phyloP scores from a whole-genome alignment of 1,140 invertebrate genomes.

The Drosophila parvula region DNA sequence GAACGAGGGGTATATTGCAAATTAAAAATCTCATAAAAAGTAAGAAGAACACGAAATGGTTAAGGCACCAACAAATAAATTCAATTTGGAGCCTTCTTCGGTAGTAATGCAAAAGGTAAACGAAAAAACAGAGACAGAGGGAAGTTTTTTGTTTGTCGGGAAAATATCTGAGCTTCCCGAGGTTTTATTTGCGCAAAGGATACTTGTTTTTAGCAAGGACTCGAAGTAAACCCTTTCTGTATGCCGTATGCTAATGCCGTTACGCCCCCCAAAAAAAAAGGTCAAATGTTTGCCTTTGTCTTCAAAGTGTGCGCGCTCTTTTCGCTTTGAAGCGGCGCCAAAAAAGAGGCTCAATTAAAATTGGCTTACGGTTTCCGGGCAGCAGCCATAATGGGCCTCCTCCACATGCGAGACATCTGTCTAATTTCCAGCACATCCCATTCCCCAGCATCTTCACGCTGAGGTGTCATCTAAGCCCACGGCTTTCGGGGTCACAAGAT shows the following conservation, averaged over 20 bases:
- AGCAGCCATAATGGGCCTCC: not conserved
- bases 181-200: slow-evolving; percentile 18
- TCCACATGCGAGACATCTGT: slow-evolving; percentile 33
- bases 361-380: slow-evolving; percentile 25
- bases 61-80: slow-evolving; percentile 25
- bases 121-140: not conserved
- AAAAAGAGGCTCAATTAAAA: slow-evolving; percentile 42
- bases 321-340: slow-evolving; percentile 22
- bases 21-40: slow-evolving; percentile 27
- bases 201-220: slow-evolving; percentile 5
- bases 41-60: slow-evolving; percentile 5
- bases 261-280: slow-evolving; percentile 7
- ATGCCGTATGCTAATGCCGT: slow-evolving; percentile 20
- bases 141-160: not conserved
- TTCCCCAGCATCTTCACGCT: not conserved
- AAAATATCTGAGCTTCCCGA: not conserved
- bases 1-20: not conserved
- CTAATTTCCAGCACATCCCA: slow-evolving; percentile 26
- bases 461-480: slow-evolving; percentile 37
- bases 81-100: slow-evolving; percentile 4
- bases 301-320: slow-evolving; percentile 3
- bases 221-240: slow-evolving; percentile 16
- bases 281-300: slow-evolving; percentile 23
- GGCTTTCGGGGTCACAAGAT: slow-evolving; percentile 44
- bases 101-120: not conserved